phyloP scores from a whole-genome alignment of 2,113 vertebrate species.

The Dipodomys merriami region DNA sequence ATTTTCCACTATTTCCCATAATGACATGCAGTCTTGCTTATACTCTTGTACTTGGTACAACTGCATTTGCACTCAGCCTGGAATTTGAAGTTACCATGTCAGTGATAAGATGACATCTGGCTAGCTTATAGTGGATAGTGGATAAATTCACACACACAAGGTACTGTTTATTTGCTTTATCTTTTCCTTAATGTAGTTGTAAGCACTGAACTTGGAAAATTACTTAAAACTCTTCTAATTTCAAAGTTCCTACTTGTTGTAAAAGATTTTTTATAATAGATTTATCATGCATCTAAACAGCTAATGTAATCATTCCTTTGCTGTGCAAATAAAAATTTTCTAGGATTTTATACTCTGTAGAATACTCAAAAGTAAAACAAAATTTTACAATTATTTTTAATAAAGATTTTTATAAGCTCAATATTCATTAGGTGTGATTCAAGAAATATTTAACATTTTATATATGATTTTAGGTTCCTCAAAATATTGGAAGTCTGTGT shows the following conservation, averaged over 20 bases:
- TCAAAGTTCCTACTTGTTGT: slow-evolving; percentile 18
- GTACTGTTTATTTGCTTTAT: slow-evolving; percentile 26
- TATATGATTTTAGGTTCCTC: neutral
- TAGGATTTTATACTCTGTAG: slow-evolving; percentile 6
- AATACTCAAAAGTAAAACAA: neutral
- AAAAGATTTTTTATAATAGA: neutral
- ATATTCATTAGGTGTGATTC: neutral
- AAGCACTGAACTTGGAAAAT: slow-evolving; percentile 38
- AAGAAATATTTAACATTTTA: neutral
- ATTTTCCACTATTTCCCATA: slow-evolving; percentile 86
- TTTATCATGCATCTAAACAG: slow-evolving; percentile 10
- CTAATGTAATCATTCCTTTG: neutral
- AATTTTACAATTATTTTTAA: neutral
- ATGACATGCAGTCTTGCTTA: slow-evolving; percentile 80
- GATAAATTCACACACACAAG: neutral
- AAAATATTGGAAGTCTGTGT: slow-evolving; percentile 15
- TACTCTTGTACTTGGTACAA: slow-evolving; percentile 72
- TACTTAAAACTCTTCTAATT: slow-evolving; percentile 33
- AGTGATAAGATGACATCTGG: slow-evolving; percentile 62
- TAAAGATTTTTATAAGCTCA: slow-evolving; percentile 16
- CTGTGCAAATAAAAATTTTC: no score
- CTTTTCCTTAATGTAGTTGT: neutral
- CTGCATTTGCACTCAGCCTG: slow-evolving; percentile 83
- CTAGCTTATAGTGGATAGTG: slow-evolving; percentile 32
- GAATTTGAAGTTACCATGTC: slow-evolving; percentile 83